Evolutionary conservation across 2,888 invertebrate genomes (phyloP).

Genomic region (Nipponacmea schrenckii): DNA sequence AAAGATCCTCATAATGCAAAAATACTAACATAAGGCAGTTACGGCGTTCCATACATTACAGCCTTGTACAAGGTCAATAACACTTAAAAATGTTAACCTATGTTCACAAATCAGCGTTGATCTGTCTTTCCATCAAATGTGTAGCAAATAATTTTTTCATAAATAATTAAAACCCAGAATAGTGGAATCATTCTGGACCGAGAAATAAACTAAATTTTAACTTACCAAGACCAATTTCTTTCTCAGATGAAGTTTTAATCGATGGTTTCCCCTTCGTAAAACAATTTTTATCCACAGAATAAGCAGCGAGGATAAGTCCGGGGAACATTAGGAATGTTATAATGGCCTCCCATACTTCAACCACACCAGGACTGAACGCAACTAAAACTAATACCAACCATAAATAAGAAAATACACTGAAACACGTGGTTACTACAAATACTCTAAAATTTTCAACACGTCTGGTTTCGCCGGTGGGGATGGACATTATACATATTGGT

Average conservation of each 20-base stretch:
- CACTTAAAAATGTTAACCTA: too few relatives aligned
- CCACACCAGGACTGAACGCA: slow-evolving; percentile 63
- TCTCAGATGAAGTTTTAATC: slow-evolving; percentile 47
- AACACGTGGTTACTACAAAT: slow-evolving; percentile 65
- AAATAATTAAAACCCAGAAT: too few relatives aligned
- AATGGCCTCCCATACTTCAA: slow-evolving; percentile 74
- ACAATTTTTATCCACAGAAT: slow-evolving; percentile 70
- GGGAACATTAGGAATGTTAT: slow-evolving; percentile 73
- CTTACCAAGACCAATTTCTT: slow-evolving; percentile 58
- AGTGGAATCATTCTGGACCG: too few relatives aligned
- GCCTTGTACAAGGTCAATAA: too few relatives aligned
- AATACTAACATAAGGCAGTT: too few relatives aligned
- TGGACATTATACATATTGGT: slow-evolving; percentile 71
- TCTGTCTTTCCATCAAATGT: too few relatives aligned
- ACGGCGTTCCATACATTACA: too few relatives aligned
- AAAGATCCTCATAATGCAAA: too few relatives aligned
- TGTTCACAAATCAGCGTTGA: too few relatives aligned
- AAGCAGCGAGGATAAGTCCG: slow-evolving; percentile 71
- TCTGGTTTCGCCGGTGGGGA: slow-evolving; percentile 68
- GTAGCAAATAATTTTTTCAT: too few relatives aligned
- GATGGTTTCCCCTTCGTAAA: slow-evolving; percentile 47
- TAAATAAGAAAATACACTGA: slow-evolving; percentile 72
- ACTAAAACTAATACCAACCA: slow-evolving; percentile 73
- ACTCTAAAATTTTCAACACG: slow-evolving; percentile 69
- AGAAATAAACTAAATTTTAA: background rate